These are phyloP conservation scores for Oedothorax gibbosus DNA, from an alignment of 1,140 invertebrate genomes.

Conservation along the genomic window DNA sequence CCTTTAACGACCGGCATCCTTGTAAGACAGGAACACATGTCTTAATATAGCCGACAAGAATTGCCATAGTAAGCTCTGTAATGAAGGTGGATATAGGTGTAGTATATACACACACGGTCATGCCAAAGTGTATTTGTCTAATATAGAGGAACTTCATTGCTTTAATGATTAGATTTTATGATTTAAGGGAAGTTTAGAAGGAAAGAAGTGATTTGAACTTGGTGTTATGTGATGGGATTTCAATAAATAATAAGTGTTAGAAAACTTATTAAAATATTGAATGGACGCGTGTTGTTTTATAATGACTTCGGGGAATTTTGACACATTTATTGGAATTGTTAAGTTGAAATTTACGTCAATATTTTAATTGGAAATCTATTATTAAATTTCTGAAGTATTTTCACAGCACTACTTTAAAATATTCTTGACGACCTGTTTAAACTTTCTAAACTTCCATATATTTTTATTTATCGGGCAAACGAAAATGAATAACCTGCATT, in stretches of 20 bases:
- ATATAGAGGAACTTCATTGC: conserved; percentile 3
- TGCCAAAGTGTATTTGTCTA: background rate
- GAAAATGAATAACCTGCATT: too few species aligned
- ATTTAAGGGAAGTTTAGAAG: background rate
- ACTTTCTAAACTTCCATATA: too few species aligned
- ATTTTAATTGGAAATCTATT: too few species aligned
- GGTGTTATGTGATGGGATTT: background rate
- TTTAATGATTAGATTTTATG: background rate
- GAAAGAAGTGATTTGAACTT: background rate
- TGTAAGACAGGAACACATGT: conserved; percentile 28
- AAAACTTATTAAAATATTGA: background rate
- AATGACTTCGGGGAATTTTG: too few species aligned
- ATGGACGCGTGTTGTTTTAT: too few species aligned
- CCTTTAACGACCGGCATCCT: conserved; percentile 23
- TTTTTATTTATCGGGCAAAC: too few species aligned
- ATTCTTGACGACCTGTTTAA: too few species aligned
- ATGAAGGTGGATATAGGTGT: conserved; percentile 25
- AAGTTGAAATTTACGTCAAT: too few species aligned
- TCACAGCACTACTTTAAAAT: too few species aligned
- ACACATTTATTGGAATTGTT: too few species aligned
- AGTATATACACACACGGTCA: conserved; percentile 11
- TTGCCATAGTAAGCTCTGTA: conserved; percentile 21
- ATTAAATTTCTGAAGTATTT: too few species aligned
- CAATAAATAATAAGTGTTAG: background rate
- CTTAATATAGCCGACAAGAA: conserved; percentile 42